A percentile compares a stretch with the other conserved stretches of the same genome.
Evolutionary conservation across 2,113 vertebrate genomes (phyloP).

Genomic region (Aphyosemion australe): DNA sequence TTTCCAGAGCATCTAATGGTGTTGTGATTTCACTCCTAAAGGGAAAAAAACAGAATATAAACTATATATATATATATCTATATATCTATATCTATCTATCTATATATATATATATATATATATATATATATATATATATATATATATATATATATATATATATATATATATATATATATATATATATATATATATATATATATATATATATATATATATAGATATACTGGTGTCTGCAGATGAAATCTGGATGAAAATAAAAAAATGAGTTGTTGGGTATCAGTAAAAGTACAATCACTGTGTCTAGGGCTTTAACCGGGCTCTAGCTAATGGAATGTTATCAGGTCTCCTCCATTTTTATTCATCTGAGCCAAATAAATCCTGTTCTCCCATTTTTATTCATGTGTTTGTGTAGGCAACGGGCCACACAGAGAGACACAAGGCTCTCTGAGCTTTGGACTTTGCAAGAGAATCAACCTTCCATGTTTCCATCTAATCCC

Average conservation of each 20-base stretch:
- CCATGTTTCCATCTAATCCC: slow-evolving; percentile 72
- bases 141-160: too few species aligned
- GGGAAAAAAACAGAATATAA: slow-evolving; percentile 3
- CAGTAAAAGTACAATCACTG: slow-evolving; percentile 2
- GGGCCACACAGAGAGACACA: slow-evolving; percentile 81
- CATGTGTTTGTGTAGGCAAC: slow-evolving; percentile 78
- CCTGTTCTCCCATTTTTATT: slow-evolving; percentile 75
- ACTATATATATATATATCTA: too few species aligned
- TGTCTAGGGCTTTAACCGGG: slow-evolving; percentile 7
- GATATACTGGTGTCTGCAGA: too few species aligned
- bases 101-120: too few species aligned
- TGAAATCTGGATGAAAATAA: too few species aligned
- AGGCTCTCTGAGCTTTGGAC: slow-evolving; percentile 54
- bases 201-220: too few species aligned
- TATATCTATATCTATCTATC: too few species aligned
- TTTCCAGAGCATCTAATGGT: slow-evolving; percentile 40
- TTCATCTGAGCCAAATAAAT: slow-evolving; percentile 68
- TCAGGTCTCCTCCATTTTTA: slow-evolving; percentile 44
- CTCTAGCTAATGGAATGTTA: slow-evolving; percentile 24
- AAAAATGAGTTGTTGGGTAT: too few species aligned
- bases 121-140: too few species aligned
- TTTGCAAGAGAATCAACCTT: slow-evolving; percentile 76
- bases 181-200: too few species aligned
- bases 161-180: too few species aligned
- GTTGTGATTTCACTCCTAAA: slow-evolving; percentile 29